These are phyloP conservation scores for Dryobates pubescens DNA, from an alignment of 2,797 vertebrate genomes.

Conservation along the genomic window DNA sequence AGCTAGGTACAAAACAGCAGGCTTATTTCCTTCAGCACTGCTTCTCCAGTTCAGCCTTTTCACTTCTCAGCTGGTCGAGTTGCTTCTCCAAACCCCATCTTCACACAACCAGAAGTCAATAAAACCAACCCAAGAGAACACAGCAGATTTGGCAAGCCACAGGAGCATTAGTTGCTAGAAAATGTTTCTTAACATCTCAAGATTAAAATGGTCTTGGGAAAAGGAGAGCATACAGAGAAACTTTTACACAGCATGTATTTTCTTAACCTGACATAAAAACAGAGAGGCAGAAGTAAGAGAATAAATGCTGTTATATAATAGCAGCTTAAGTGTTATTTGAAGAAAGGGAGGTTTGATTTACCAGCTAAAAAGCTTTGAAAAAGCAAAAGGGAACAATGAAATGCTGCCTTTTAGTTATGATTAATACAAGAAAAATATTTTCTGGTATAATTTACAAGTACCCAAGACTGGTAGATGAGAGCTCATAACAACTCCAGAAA, in stretches of 20 bases:
- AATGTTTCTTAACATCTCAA: not conserved
- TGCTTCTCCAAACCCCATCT: conserved; percentile 1
- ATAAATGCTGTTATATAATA: not conserved
- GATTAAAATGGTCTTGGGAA: not conserved
- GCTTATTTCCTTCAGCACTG: not conserved
- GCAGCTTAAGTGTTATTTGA: not conserved
- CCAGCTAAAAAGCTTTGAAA: not conserved
- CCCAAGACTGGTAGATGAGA: not conserved
- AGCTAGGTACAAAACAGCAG: not conserved
- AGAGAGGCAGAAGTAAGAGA: not conserved
- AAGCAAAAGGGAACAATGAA: not conserved
- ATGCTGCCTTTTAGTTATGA: not conserved
- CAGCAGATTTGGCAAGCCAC: not conserved
- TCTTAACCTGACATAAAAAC: not conserved
- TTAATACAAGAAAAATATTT: conserved; percentile 7
- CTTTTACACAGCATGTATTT: not conserved
- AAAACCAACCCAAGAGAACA: not conserved
- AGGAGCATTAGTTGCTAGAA: not conserved
- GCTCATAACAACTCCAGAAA: conserved; percentile 15
- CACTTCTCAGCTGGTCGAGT: not conserved
- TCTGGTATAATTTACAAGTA: conserved; percentile 15
- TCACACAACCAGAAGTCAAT: not conserved
- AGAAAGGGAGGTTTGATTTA: not conserved
- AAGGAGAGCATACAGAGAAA: not conserved
- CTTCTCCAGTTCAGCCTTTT: not conserved